These are phyloP conservation scores for Spodoptera littoralis DNA, from an alignment of 2,888 invertebrate genomes.

Conservation along the genomic window DNA sequence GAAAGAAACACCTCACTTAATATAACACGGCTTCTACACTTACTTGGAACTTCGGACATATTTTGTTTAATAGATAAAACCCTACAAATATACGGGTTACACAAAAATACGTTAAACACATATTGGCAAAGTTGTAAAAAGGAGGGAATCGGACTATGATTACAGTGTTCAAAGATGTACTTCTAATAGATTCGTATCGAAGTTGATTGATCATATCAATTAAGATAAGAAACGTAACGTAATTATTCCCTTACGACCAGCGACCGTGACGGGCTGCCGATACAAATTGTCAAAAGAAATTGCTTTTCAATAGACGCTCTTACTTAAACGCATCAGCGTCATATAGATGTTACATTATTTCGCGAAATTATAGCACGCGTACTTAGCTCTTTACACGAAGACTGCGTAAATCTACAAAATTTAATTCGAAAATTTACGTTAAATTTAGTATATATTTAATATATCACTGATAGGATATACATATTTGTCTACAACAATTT, in stretches of 20 bases:
- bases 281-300: background rate
- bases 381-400: background rate
- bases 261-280: conserved; percentile 10
- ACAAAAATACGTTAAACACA: background rate
- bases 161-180: conserved; percentile 1
- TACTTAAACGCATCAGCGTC: too few relatives aligned
- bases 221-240: conserved; percentile 39
- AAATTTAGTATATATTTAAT: too few relatives aligned
- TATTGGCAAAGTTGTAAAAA: conserved; percentile 2
- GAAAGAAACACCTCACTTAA: conserved; percentile 21
- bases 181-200: conserved; percentile 34
- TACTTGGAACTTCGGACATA: background rate
- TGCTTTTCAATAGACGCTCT: too few relatives aligned
- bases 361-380: background rate
- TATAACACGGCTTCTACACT: conserved; percentile 5
- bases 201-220: conserved; percentile 44
- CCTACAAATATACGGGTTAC: background rate
- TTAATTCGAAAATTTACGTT: too few relatives aligned
- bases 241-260: conserved; percentile 14
- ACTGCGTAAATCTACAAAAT: too few relatives aligned
- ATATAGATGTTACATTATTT: too few relatives aligned
- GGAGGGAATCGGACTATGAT: conserved; percentile 14
- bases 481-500: too few relatives aligned
- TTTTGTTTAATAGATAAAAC: background rate
- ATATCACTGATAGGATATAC: too few relatives aligned